A percentile compares a stretch with the other conserved stretches of the same genome.
phyloP scores from a whole-genome alignment of 1,140 invertebrate species.

The Drosophila nigrodunni region DNA sequence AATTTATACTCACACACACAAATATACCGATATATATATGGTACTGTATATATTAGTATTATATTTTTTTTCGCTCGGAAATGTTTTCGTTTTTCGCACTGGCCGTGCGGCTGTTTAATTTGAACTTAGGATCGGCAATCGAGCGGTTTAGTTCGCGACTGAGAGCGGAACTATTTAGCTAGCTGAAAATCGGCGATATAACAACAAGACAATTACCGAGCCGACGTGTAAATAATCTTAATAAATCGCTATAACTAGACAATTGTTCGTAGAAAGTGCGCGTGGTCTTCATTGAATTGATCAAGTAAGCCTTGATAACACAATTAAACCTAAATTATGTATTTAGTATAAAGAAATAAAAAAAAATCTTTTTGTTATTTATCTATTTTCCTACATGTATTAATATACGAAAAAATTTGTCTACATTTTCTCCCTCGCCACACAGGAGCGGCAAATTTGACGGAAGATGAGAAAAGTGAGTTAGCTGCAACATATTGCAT shows the following conservation, averaged over 20 bases:
- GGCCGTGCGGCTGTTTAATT: constrained; percentile 43
- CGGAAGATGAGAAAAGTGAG: constrained; percentile 45
- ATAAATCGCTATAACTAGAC: background rate
- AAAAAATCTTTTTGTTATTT: background rate
- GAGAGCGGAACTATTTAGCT: constrained; percentile 69
- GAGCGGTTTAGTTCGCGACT: constrained; percentile 64
- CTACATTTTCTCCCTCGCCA: background rate
- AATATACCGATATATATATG: constrained; percentile 22
- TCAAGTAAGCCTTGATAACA: constrained; percentile 59
- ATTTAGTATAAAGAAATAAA: background rate
- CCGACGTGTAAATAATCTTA: constrained; percentile 2
- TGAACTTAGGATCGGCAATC: constrained; percentile 47
- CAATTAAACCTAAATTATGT: background rate
- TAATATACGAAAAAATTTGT: constrained; percentile 5
- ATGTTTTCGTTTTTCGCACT: constrained; percentile 70
- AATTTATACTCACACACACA: constrained; percentile 18
- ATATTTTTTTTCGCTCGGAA: constrained; percentile 55
- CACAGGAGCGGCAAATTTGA: constrained; percentile 1
- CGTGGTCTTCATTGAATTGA: constrained; percentile 13
- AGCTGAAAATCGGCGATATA: constrained; percentile 28
- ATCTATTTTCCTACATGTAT: constrained; percentile 29
- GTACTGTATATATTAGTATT: constrained; percentile 11
- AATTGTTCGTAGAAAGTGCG: constrained; percentile 21
- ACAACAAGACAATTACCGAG: constrained; percentile 31
- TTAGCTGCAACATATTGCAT: constrained; percentile 31